Conservation (phyloP, 92 coral and sea anemone genomes). For the Blastomussa wellsi region DNA sequence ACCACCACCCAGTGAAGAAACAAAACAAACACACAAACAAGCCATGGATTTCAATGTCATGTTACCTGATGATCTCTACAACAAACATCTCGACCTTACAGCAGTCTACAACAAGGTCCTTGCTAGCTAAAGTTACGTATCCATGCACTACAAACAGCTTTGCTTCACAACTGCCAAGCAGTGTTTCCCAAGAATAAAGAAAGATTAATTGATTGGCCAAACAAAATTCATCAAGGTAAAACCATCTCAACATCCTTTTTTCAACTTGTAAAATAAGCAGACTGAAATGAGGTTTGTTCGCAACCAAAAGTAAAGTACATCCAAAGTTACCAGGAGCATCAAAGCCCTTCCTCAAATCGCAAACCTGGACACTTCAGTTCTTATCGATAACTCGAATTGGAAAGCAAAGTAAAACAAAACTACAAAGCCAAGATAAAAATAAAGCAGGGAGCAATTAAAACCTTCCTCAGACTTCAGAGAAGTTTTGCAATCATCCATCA, state of each 20-base stretch:
- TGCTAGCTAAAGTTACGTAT: background rate
- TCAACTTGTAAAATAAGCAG: background rate
- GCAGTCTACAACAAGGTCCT: background rate
- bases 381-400: background rate
- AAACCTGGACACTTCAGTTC: background rate
- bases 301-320: background rate
- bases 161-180: background rate
- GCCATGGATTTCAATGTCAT: slow-evolving; percentile 28
- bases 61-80: background rate
- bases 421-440: background rate
- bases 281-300: background rate
- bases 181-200: background rate
- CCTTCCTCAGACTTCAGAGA: background rate
- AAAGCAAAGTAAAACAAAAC: background rate
- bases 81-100: background rate
- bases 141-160: background rate
- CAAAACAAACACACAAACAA: slow-evolving; percentile 14
- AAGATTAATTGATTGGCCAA: background rate
- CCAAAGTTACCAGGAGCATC: background rate
- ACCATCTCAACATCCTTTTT: background rate
- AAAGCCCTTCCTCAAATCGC: background rate
- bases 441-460: background rate
- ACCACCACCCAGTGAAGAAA: slow-evolving; percentile 10
- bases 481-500: background rate
- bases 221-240: background rate